Conservation (phyloP, 2,888 invertebrate genomes). For the Eremobia ochroleuca region DNA sequence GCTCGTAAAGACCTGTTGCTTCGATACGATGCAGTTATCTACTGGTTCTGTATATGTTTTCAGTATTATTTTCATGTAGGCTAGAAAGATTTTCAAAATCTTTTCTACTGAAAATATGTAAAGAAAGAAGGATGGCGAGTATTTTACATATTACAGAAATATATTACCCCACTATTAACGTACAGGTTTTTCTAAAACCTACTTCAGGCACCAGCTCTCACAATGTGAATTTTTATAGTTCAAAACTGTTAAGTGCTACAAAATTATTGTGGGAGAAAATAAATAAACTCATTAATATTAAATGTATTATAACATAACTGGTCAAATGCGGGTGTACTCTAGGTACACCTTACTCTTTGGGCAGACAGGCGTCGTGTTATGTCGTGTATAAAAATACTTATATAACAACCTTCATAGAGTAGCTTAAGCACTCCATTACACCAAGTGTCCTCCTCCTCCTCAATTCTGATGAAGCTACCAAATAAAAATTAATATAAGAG, state of each 20-base stretch:
- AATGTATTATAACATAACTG: neutral
- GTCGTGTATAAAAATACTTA: neutral
- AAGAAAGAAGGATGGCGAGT: neutral
- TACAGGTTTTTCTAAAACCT: neutral
- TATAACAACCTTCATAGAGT: neutral
- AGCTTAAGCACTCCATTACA: constrained; percentile 26
- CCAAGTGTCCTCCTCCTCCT: constrained; percentile 30
- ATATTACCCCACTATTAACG: too few relatives aligned
- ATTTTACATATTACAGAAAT: neutral
- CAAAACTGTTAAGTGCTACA: neutral
- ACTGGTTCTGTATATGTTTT: constrained; percentile 21
- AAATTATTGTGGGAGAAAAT: neutral
- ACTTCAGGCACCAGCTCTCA: neutral
- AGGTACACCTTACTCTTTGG: neutral
- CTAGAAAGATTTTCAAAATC: neutral
- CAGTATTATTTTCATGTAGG: neutral
- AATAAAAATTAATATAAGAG: constrained; percentile 71
- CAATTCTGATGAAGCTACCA: constrained; percentile 59
- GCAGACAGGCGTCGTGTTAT: neutral
- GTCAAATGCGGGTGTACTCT: neutral
- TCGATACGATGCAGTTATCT: constrained; percentile 55
- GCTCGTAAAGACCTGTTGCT: constrained; percentile 64
- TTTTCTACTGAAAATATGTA: neutral
- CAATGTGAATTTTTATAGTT: neutral
- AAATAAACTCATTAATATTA: neutral